Base-by-base conservation (phyloP, 2,113 vertebrate genomes). In the Dromiciops gliroides region DNA sequence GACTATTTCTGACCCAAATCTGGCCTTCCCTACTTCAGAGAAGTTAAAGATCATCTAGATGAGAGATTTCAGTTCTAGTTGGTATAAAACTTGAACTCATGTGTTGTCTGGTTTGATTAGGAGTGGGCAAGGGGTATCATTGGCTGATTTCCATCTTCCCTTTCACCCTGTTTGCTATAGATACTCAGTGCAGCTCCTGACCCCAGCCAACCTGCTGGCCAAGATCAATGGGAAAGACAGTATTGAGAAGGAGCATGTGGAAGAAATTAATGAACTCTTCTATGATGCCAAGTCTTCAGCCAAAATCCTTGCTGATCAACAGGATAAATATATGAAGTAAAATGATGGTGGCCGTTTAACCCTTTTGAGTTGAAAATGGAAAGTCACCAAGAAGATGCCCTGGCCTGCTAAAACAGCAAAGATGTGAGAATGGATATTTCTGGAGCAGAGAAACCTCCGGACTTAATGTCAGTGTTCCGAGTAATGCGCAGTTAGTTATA, bases 271-370 rank as follows among this genome's bases (percentile, higher is more conserved):
- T 48, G 99, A 99, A 98, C 99, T 99, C 90, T 99, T 99, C 98
- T 99, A 99, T 16, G 99, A 99, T 2, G 99, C 99, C 96, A 99
- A 99, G 98, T 99, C 99, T 83, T 99, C 99, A 0, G 99, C 99
- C 95, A 99, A 99, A 98, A 99, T 99, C 97, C 98, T 99, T 95
- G 99, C 99, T 94, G 99, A 99, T 96, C 99, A 99, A 94, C 99
- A 99, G 97, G 99, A 99, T 95, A 99, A 99, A 97, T 99, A 99
- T 95, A 99, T 99, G 99, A 99, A 99, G 97, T 99, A 98, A 99
- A 94, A 48, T 6, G 92, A 83, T 92, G 92, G 47, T 94, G 83
- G 2, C 1, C 50, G 48, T 37, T 95, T 93, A 88, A 67, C 56
- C 56, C 56, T 67, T 67, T 67, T 11, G 56, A 14, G 28, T 14